Conservation (phyloP, 2,797 vertebrate species). For the Percopsis omiscomaycus region DNA sequence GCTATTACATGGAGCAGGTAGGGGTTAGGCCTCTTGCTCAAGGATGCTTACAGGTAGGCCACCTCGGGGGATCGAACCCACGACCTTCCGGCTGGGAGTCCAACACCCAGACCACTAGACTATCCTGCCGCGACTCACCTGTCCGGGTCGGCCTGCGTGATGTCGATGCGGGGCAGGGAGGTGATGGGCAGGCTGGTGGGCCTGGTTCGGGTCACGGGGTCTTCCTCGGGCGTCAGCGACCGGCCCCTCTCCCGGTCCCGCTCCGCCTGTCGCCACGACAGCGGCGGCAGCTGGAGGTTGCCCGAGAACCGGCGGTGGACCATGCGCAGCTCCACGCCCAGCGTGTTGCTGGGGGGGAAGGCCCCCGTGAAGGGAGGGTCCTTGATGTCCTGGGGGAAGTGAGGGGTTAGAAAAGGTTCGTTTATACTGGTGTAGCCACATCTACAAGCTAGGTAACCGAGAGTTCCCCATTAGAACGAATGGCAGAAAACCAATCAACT, state of each 20-base stretch:
- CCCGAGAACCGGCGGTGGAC: constrained; percentile 90
- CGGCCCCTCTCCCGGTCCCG: constrained; percentile 70
- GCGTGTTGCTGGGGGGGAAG: constrained; percentile 77
- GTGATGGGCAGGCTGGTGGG: constrained; percentile 87
- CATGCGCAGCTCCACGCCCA: constrained; percentile 87
- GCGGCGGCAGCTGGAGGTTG: constrained; percentile 87
- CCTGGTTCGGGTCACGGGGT: constrained; percentile 67
- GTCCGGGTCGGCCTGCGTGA: constrained; percentile 87
- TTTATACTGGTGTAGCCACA: no score
- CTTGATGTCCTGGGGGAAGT: constrained; percentile 74
- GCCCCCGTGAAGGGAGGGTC: constrained; percentile 80
- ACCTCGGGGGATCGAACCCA: no score
- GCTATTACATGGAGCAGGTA: no score
- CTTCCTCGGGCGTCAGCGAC: constrained; percentile 82
- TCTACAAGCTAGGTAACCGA: no score
- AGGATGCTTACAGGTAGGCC: no score
- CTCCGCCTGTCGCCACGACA: constrained; percentile 88
- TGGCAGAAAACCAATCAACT: no score
- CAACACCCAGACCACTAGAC: not conserved
- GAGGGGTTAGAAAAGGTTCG: not conserved
- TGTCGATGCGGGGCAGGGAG: constrained; percentile 88
- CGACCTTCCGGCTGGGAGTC: no score
- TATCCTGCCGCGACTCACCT: constrained; percentile 69
- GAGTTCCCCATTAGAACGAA: no score
- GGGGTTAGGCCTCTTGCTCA: no score